Percentiles rank a stretch among this genome's conserved stretches.
These are phyloP conservation scores for Acanthoscelides obtectus DNA, from an alignment of 2,888 invertebrate genomes.

Conservation along the genomic window DNA sequence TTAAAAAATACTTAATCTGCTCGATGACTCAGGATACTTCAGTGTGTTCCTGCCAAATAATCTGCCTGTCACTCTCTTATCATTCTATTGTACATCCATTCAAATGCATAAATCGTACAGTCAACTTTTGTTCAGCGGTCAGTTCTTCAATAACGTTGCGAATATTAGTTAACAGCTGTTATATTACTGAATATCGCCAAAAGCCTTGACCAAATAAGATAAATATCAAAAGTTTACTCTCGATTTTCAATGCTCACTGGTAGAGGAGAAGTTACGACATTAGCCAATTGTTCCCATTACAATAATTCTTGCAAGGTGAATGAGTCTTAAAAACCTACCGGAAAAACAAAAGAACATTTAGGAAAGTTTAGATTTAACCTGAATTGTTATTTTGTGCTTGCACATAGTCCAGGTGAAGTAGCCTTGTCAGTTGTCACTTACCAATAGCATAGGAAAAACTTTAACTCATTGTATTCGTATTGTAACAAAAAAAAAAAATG, in stretches of 20 bases:
- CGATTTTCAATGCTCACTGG: background rate
- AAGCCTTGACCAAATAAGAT: constrained; percentile 3
- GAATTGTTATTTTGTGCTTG: background rate
- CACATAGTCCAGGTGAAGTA: background rate
- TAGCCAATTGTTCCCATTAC: background rate
- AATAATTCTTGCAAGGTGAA: background rate
- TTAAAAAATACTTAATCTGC: too few species aligned
- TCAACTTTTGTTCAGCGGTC: background rate
- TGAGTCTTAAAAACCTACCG: background rate
- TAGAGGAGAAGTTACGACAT: background rate
- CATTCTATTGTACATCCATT: too few species aligned
- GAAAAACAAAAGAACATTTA: background rate
- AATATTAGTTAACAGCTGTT: background rate
- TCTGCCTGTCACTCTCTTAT: too few species aligned
- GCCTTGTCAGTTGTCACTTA: background rate
- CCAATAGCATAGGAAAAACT: background rate
- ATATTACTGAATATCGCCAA: background rate
- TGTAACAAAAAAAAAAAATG: too few species aligned
- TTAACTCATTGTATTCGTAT: too few species aligned
- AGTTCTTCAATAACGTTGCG: background rate
- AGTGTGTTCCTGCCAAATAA: too few species aligned
- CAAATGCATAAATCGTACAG: background rate
- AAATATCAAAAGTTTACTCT: constrained; percentile 1
- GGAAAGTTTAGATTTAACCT: background rate
- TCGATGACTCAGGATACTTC: too few species aligned